Percentiles rank a stretch among this genome's conserved stretches.
Evolutionary conservation across 2,797 vertebrate species (phyloP).

Genomic region (Coilia nasus): DNA sequence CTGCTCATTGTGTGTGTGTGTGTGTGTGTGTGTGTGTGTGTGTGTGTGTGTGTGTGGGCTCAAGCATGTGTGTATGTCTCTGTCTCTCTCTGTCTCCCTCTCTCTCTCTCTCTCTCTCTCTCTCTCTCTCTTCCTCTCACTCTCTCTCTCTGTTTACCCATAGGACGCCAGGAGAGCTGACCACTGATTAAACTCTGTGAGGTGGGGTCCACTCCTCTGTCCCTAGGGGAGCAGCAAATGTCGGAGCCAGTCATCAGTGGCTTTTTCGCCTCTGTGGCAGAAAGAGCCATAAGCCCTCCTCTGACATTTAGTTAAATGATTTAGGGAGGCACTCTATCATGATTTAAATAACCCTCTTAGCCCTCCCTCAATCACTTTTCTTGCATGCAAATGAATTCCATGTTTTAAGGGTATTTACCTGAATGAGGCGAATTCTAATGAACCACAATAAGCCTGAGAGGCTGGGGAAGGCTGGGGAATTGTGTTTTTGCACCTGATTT

Average conservation of each 20-base stretch:
- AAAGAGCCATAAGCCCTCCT: constrained; percentile 9
- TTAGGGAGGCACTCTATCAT: constrained; percentile 2
- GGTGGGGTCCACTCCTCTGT: neutral
- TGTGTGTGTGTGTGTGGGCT: neutral
- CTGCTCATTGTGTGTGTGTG: neutral
- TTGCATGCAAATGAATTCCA: constrained; percentile 15
- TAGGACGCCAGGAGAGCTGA: neutral
- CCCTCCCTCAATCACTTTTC: constrained; percentile 17
- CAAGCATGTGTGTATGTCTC: neutral
- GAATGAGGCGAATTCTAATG: constrained; percentile 14
- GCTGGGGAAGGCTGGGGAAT: neutral
- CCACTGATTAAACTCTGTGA: neutral
- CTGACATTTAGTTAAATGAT: constrained; percentile 37
- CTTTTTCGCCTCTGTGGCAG: neutral
- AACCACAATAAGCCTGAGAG: neutral
- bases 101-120: no score
- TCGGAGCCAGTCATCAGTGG: neutral
- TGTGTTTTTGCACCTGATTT: neutral
- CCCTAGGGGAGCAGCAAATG: neutral
- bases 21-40: neutral
- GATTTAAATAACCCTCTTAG: constrained; percentile 30
- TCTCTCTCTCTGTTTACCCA: neutral
- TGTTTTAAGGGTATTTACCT: constrained; percentile 4
- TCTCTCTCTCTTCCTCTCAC: no score
- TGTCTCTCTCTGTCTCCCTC: no score